Evolutionary conservation across 2,113 vertebrate species (phyloP), one percentile per base, ranked within the genome.

Genomic region (Empidonax traillii): DNA sequence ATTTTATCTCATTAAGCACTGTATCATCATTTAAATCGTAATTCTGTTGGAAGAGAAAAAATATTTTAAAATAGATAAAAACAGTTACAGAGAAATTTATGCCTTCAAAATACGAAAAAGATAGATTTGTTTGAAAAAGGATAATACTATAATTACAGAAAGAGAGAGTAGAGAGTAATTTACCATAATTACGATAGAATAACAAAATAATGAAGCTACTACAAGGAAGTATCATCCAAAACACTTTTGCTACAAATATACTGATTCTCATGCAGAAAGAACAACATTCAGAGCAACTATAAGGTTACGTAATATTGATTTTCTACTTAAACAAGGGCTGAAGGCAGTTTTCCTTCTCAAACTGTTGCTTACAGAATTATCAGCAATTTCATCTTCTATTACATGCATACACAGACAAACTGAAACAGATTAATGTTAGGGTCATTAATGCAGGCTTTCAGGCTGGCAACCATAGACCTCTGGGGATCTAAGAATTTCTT

Each of bases 1-100:
- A 96, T 89, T 96, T 98, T 87, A 99, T 98, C 85, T 98, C 97
- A 97, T 99, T 98, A 93, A 99, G 97, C 66, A 99, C 91, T 1
- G 99, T 99, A 93, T 99, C 99, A 87, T 99, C 99, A 69, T 97
- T 97, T 97, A 99, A 98, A 88, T 98, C 98, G 93, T 96, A 98
- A 97, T 99, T 98, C 99, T 99, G 97, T 95, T 63, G 52, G 33
- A 92, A 90, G 18, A 95, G 12, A 83, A 74, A 67, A 56, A 28
- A 41, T 14, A 77, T 47, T 72, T 89, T 46, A 33, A 76, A 74
- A 65, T 44, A 72, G 31, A 63, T 1, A 65, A 5, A 62, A 85
- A 53, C 8, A 55, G 19, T 11, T 47, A 51, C 24, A 75, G 49
- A 75, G 5, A 85, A 82, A 75, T 31, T 12, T 10, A 49, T 53